Evolutionary conservation across 2,113 vertebrate species (phyloP).

Genomic region (Eidolon helvum): DNA sequence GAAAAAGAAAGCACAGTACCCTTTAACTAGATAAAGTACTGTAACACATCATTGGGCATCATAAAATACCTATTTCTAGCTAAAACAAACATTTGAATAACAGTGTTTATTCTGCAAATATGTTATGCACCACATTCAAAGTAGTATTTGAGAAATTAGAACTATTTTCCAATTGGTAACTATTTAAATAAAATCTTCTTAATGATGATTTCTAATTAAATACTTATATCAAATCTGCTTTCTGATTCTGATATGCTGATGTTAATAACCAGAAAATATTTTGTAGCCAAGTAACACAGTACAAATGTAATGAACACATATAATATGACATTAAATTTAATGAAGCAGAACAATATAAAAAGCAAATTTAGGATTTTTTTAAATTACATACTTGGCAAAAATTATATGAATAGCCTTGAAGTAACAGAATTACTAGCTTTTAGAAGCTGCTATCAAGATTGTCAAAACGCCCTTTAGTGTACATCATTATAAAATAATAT

Average conservation of each 20-base stretch:
- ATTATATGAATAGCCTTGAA: neutral
- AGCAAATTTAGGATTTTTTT: neutral
- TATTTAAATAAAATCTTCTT: neutral
- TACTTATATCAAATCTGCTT: neutral
- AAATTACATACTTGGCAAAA: slow-evolving; percentile 16
- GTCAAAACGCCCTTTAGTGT: neutral
- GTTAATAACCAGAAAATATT: slow-evolving; percentile 40
- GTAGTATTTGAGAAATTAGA: neutral
- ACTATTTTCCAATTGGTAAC: neutral
- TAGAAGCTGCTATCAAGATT: neutral
- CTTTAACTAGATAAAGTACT: neutral
- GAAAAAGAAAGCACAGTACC: neutral
- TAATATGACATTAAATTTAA: neutral
- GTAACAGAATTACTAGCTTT: neutral
- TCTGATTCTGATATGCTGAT: neutral
- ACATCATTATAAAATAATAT: neutral
- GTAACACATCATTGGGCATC: neutral
- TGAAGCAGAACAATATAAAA: neutral
- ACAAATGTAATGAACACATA: neutral
- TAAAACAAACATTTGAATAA: slow-evolving; percentile 7
- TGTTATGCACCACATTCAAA: neutral
- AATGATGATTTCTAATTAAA: slow-evolving; percentile 19
- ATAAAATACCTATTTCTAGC: neutral
- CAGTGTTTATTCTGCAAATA: neutral
- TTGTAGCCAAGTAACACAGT: neutral